Conservation (phyloP, 2,797 vertebrate species). For the Epinephelus awoara region DNA sequence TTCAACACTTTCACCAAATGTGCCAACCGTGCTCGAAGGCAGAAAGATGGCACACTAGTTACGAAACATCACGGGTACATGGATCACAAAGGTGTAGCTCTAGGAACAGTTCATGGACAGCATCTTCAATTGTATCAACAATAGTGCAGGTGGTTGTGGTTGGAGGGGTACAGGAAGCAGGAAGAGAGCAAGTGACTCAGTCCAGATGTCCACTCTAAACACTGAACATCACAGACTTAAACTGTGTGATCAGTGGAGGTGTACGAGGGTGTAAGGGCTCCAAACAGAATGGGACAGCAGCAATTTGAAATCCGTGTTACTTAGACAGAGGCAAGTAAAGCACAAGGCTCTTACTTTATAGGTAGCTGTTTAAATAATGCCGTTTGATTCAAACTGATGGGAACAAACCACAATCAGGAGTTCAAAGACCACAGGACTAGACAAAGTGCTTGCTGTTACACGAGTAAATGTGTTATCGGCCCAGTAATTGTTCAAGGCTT, state of each 20-base stretch:
- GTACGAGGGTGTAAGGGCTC: not conserved
- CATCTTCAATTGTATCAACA: conserved; percentile 20
- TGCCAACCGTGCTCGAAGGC: not conserved
- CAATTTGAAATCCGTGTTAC: not conserved
- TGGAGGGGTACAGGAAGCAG: conserved; percentile 6
- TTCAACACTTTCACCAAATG: conserved; percentile 26
- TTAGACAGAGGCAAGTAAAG: not conserved
- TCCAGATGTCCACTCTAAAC: conserved; percentile 10
- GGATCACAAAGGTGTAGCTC: conserved; percentile 20
- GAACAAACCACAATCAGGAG: not conserved
- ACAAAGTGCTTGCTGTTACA: not conserved
- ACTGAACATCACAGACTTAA: not conserved
- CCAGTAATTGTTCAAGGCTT: not conserved
- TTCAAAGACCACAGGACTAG: not conserved
- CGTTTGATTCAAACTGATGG: conserved; percentile 5
- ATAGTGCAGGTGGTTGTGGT: not conserved
- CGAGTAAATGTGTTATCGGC: not conserved
- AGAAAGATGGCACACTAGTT: conserved; percentile 4
- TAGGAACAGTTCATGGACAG: not conserved
- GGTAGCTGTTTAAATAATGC: not conserved
- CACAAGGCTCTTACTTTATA: not conserved
- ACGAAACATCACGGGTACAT: conserved; percentile 7
- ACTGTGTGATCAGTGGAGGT: conserved; percentile 10
- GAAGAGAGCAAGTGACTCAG: not conserved
- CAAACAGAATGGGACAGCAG: conserved; percentile 11